phyloP scores from a whole-genome alignment of 2,888 invertebrate genomes.

The Zygaena filipendulae region DNA sequence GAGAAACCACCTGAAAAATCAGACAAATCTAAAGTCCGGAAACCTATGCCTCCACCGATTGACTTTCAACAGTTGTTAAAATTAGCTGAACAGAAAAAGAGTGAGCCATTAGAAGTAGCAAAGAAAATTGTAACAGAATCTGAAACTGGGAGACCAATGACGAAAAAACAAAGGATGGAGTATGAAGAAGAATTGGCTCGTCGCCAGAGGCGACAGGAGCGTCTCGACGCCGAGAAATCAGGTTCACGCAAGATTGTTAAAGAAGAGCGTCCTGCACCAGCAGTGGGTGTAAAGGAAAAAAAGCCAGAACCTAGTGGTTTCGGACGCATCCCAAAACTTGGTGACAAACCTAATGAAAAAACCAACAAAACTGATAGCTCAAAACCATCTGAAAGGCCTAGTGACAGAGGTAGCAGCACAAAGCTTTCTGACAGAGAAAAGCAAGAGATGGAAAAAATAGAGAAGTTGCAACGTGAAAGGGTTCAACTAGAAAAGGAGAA shows the following conservation, averaged over 20 bases:
- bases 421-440: constrained; percentile 29
- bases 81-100: constrained; percentile 85
- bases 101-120: constrained; percentile 74
- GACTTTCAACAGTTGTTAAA: constrained; percentile 83
- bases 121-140: constrained; percentile 48
- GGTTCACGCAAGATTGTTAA: constrained; percentile 28
- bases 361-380: not conserved
- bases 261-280: constrained; percentile 32
- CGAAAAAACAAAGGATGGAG: constrained; percentile 82
- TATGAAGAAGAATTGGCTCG: constrained; percentile 77
- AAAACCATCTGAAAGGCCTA: constrained; percentile 18
- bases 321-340: constrained; percentile 65
- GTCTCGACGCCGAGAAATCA: constrained; percentile 41
- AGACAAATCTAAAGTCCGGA: constrained; percentile 69
- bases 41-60: constrained; percentile 76
- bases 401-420: constrained; percentile 28
- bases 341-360: constrained; percentile 33
- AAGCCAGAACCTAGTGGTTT: constrained; percentile 37
- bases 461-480: constrained; percentile 22
- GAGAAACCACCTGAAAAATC: constrained; percentile 51
- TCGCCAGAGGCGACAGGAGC: constrained; percentile 57
- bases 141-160: constrained; percentile 78
- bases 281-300: constrained; percentile 35
- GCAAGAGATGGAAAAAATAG: constrained; percentile 25
- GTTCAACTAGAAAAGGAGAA: constrained; percentile 26